These are phyloP conservation scores for Brachionus paranguensis DNA, from an alignment of 1,140 invertebrate species.

Conservation along the genomic window DNA sequence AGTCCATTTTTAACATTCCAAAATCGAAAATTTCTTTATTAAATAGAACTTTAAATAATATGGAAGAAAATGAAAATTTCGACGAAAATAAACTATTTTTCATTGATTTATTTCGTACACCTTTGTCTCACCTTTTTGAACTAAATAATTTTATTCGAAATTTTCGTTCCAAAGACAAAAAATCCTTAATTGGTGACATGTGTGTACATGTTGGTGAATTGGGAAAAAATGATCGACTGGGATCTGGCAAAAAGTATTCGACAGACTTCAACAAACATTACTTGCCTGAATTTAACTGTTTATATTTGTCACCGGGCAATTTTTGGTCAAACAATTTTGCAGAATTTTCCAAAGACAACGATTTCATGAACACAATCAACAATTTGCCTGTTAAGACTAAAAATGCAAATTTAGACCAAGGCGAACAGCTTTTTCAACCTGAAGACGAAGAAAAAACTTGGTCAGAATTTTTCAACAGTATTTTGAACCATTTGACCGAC, in stretches of 20 bases:
- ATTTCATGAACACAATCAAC: background rate
- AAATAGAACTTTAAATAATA: background rate
- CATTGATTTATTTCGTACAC: slow-evolving; percentile 7
- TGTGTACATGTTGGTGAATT: slow-evolving; percentile 1
- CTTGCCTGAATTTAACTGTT: slow-evolving; percentile 80
- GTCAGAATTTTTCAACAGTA: background rate
- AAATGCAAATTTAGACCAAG: background rate
- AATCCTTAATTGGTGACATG: background rate
- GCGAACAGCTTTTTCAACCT: background rate
- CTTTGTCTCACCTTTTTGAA: background rate
- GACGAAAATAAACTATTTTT: slow-evolving; percentile 15
- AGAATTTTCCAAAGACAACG: slow-evolving; percentile 44
- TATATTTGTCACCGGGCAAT: slow-evolving; percentile 85
- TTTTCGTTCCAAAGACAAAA: background rate
- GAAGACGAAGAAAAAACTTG: background rate
- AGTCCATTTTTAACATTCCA: slow-evolving; percentile 2
- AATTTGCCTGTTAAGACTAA: background rate
- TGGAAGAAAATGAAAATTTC: background rate
- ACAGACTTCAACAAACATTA: background rate
- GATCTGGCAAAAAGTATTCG: slow-evolving; percentile 3
- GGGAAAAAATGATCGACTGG: background rate
- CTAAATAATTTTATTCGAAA: slow-evolving; percentile 24
- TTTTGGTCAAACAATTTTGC: slow-evolving; percentile 74
- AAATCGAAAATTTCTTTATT: background rate
- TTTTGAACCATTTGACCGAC: background rate